Evolutionary conservation across 2,888 invertebrate species (phyloP).

Genomic region (Neoscelio sp.): DNA sequence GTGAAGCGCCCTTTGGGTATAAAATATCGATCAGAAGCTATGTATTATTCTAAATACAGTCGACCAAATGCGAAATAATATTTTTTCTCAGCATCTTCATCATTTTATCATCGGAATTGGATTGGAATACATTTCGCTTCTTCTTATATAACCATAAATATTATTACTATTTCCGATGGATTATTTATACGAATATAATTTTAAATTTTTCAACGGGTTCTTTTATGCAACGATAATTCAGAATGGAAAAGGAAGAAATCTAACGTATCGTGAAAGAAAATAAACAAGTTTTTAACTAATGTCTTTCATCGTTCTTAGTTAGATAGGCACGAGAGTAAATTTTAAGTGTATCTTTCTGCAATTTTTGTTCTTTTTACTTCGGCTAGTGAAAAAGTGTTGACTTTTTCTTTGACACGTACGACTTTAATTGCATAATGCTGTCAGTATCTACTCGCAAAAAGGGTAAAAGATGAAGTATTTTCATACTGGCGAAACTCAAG

Average conservation of each 20-base stretch:
- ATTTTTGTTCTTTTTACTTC: constrained; percentile 15
- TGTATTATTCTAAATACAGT: constrained; percentile 69
- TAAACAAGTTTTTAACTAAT: not conserved
- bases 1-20: constrained; percentile 40
- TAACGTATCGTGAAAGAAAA: no score
- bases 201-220: no score
- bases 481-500: constrained; percentile 8
- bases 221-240: no score
- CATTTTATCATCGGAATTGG: not conserved
- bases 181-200: no score
- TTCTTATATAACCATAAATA: no score
- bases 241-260: no score
- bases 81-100: constrained; percentile 49
- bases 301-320: not conserved
- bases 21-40: constrained; percentile 63
- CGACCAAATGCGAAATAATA: constrained; percentile 65
- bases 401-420: constrained; percentile 19
- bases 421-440: constrained; percentile 34
- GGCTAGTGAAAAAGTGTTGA: constrained; percentile 22
- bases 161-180: no score
- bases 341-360: not conserved
- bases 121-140: no score
- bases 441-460: constrained; percentile 24
- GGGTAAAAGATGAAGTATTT: constrained; percentile 28
- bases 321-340: not conserved